Evolutionary conservation across 2,113 vertebrate species (phyloP), one percentile per base, ranked within the genome.

Genomic region (Siniperca knerii): DNA sequence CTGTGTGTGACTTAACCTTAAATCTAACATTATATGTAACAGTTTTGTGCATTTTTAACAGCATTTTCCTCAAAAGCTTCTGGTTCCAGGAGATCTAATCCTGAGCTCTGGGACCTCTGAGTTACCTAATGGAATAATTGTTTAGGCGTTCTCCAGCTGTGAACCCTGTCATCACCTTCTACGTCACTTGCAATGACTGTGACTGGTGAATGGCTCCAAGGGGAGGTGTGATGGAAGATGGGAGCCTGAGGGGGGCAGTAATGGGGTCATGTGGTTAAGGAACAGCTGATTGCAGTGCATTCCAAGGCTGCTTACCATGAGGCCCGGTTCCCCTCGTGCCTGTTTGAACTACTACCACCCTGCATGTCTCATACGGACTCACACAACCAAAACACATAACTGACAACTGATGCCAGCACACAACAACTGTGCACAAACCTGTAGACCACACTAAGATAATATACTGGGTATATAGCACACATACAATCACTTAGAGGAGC

Each of bases 231-330:
- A 82, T 74, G 68, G 75, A 57, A 35, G 64, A 62, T 18, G 67
- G 1, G 25, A 57, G n/a, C 46, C 70, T 55, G 57, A 33, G 68
- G 75, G 79, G 44, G 80, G 58, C 58, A 67, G 82, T 77, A 75
- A 64, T 23, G 75, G 58, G 66, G 78, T 90, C 90, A 79, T 79
- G 88, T 89, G 89, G 77, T 60, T n/a, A 7, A 57, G 37, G 65
- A 81, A 83, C 90, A 89, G 91, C 91, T 90, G 85, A 92, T 90
- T 85, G 72, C 8, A 0, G 23, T 60, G 60, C 82, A 89, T 90
- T 92, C 86, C 90, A 73, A 25, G 20, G 85, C 89, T 84, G 87
- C 85, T 92, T 88, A 84, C 66, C 58, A 23, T 58, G 74, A 75
- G 60, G 79, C 68, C 75, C 60, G 77, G 62, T 37, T 37, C 35